Percentiles rank a stretch among this genome's conserved stretches.
phyloP scores from a whole-genome alignment of 2,888 invertebrate genomes.

The Ophion slaviceki region DNA sequence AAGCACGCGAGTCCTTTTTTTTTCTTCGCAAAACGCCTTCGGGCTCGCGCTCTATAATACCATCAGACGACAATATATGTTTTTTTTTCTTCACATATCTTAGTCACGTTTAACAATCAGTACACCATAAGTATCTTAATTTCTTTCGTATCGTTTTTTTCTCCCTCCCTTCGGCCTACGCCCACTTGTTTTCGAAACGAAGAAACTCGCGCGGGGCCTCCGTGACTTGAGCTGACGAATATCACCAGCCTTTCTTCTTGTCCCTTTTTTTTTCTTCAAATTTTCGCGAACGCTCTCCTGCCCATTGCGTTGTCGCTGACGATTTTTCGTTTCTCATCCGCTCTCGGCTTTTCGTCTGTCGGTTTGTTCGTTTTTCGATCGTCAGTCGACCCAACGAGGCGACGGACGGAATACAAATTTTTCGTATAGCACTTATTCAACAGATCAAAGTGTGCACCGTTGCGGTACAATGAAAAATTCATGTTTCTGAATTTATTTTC shows the following conservation, averaged over 20 bases:
- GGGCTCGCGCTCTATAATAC: conserved; percentile 77
- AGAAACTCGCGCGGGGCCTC: conserved; percentile 64
- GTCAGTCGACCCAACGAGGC: conserved; percentile 31
- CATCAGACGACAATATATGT: conserved; percentile 75
- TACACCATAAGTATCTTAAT: conserved; percentile 72
- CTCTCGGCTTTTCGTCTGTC: conserved; percentile 17
- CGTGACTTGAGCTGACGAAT: conserved; percentile 56
- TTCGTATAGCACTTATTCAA: conserved; percentile 1
- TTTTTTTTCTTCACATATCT: conserved; percentile 70
- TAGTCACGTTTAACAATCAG: conserved; percentile 77
- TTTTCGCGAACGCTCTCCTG: neutral
- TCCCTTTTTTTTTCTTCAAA: conserved; percentile 24
- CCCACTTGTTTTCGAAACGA: conserved; percentile 57
- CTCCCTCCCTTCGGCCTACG: conserved; percentile 51
- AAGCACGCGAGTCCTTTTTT: conserved; percentile 68
- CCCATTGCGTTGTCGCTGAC: neutral
- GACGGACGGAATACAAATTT: conserved; percentile 47
- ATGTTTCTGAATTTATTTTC: too few species aligned
- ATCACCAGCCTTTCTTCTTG: conserved; percentile 20
- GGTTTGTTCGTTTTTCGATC: conserved; percentile 30
- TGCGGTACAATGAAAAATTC: too few species aligned
- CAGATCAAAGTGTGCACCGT: too few species aligned
- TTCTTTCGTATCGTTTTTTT: conserved; percentile 58
- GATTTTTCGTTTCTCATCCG: conserved; percentile 32
- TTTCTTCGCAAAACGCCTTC: conserved; percentile 66